Evolutionary conservation across 2,797 vertebrate genomes (phyloP), one percentile per base, ranked within the genome.

Genomic region (Gallinago nigripennis): DNA sequence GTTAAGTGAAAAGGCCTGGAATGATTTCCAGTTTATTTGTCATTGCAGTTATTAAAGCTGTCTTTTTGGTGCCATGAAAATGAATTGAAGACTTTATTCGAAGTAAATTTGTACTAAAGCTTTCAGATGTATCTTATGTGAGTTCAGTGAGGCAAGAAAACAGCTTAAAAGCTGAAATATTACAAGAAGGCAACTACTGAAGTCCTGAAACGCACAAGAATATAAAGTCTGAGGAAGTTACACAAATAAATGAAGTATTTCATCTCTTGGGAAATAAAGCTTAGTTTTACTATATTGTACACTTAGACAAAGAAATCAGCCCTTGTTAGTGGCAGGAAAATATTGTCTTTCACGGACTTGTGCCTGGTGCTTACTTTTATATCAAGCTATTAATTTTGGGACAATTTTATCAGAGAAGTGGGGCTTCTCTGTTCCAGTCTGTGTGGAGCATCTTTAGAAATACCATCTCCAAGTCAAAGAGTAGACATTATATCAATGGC

Each of bases 21-120:
- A 98, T 98, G 98, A 98, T 98, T 98, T 98, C 97, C 98, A 98
- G 98, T 98, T 98, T 99, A 99, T 99, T 98, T 99, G 98, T 99
- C 98, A 98, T 98, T 98, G 98, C 97, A 98, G 98, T 98, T 98
- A 99, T 99, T 99, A 99, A 98, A 98, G 98, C 98, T 98, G 98
- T 98, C 98, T 98, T 98, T 98, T 98, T 98, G 98, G 98, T 98
- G 98, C 98, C 98, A 98, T 97, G 98, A 98, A 98, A 98, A 98
- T 98, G 98, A 98, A 98, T 98, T 98, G 98, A 98, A 97, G 98
- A 98, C 98, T 98, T 98, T 98, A 98, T 98, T 98, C 86, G 96
- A 98, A 98, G 98, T 98, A 98, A 98, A 98, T 98, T 98, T 98
- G 98, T 98, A 97, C 98, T 98, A 98, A 98, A 98, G 98, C 98